These are phyloP conservation scores for Zapus hudsonius DNA, from an alignment of 2,113 vertebrate genomes.

Conservation along the genomic window DNA sequence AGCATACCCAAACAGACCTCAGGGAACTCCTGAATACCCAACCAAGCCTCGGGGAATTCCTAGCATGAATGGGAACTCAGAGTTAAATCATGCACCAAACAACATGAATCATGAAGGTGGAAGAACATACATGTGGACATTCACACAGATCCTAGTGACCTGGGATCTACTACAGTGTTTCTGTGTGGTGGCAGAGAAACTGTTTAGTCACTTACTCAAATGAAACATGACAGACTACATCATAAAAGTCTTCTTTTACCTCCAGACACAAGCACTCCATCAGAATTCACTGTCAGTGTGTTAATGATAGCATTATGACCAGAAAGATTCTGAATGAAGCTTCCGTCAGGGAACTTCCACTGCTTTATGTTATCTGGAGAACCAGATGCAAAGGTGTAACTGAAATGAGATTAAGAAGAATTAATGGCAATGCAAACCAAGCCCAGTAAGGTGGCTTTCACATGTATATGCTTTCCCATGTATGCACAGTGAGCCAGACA, in stretches of 20 bases:
- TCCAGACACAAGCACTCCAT: slow-evolving; percentile 98
- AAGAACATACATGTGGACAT: background rate
- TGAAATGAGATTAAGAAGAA: slow-evolving; percentile 81
- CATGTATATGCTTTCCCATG: background rate
- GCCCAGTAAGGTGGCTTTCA: background rate
- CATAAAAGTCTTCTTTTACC: slow-evolving; percentile 84
- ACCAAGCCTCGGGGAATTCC: background rate
- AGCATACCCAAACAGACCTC: background rate
- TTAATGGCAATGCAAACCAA: slow-evolving; percentile 16
- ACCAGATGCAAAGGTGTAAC: slow-evolving; percentile 98
- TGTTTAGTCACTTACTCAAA: slow-evolving; percentile 11
- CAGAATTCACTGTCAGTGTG: slow-evolving; percentile 95
- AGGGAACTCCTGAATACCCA: background rate
- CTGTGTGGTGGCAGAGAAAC: background rate
- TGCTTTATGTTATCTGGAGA: slow-evolving; percentile 99
- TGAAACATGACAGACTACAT: background rate
- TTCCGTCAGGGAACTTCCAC: slow-evolving; percentile 99
- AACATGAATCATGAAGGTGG: background rate
- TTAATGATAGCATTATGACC: slow-evolving; percentile 99
- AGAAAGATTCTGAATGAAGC: slow-evolving; percentile 98
- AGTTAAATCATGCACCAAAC: background rate
- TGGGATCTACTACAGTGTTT: background rate
- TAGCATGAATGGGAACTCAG: background rate
- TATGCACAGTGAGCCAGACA: background rate
- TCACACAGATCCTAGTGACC: background rate